Conservation (phyloP, 2,888 invertebrate species). For the Mantis religiosa region DNA sequence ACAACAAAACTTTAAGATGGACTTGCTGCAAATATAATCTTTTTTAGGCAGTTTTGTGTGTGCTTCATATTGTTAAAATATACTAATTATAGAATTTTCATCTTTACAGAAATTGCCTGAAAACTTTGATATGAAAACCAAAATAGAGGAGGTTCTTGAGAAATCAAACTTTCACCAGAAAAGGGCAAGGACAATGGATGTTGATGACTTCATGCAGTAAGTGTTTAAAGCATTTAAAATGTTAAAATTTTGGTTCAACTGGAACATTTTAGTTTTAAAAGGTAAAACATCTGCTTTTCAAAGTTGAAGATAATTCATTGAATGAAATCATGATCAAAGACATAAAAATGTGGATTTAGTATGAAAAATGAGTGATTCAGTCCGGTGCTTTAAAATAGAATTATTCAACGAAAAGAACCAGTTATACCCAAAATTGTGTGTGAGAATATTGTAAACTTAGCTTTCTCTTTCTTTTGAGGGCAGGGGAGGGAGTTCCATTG, state of each 20-base stretch:
- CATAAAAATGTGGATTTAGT: no score
- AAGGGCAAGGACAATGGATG: slow-evolving; percentile 90
- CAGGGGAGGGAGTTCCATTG: no score
- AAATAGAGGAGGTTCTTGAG: slow-evolving; percentile 69
- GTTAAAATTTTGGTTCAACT: not conserved
- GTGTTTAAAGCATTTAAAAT: slow-evolving; percentile 31
- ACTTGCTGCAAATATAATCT: not conserved
- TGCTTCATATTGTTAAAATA: not conserved
- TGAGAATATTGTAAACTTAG: no score
- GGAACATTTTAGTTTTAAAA: not conserved
- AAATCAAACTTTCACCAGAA: slow-evolving; percentile 65
- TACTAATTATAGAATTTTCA: slow-evolving; percentile 16
- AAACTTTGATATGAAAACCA: slow-evolving; percentile 77
- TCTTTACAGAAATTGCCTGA: slow-evolving; percentile 63
- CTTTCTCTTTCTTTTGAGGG: no score
- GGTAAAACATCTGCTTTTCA: no score
- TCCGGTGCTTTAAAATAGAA: no score
- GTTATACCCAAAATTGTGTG: no score
- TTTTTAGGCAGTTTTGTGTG: no score
- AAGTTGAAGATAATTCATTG: no score
- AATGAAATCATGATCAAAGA: no score
- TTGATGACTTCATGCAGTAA: slow-evolving; percentile 87
- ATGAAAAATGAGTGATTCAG: no score
- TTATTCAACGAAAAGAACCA: no score
- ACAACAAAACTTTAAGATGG: not conserved